Evolutionary conservation across 1,140 invertebrate species (phyloP).

Genomic region (Macrostomum lignano): DNA sequence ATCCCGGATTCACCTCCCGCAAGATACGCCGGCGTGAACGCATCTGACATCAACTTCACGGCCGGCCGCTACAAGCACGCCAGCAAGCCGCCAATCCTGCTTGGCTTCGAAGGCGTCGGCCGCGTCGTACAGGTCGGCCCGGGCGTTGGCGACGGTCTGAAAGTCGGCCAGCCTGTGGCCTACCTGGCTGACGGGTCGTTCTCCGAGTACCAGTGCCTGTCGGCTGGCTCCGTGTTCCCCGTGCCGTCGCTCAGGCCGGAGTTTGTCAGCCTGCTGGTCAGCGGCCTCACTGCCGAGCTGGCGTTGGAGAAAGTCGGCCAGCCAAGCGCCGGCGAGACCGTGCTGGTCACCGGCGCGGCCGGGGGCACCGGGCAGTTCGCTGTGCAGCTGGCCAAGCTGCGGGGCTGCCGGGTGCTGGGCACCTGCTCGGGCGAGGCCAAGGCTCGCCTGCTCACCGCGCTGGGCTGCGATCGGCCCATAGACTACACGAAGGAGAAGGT

Average conservation of each 20-base stretch:
- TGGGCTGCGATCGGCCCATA: slow-evolving; percentile 23
- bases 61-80: slow-evolving; percentile 15
- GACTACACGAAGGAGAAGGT: slow-evolving; percentile 24
- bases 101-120: slow-evolving; percentile 18
- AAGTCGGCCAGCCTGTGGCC: slow-evolving; percentile 15
- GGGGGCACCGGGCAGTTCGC: slow-evolving; percentile 27
- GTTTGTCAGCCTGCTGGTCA: slow-evolving; percentile 19
- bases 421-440: slow-evolving; percentile 26
- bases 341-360: slow-evolving; percentile 24
- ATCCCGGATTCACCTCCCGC: too few species aligned
- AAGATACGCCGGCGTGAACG: slow-evolving; percentile 22
- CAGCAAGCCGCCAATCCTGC: slow-evolving; percentile 13
- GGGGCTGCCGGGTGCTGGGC: slow-evolving; percentile 27
- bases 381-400: slow-evolving; percentile 23
- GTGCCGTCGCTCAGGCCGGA: slow-evolving; percentile 15
- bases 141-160: slow-evolving; percentile 8
- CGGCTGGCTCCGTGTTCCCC: slow-evolving; percentile 10
- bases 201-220: slow-evolving; percentile 14
- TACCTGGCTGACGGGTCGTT: slow-evolving; percentile 14
- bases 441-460: slow-evolving; percentile 21
- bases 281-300: slow-evolving; percentile 22
- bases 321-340: slow-evolving; percentile 14
- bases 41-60: slow-evolving; percentile 18
- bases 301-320: slow-evolving; percentile 18
- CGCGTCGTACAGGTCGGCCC: slow-evolving; percentile 14